These are phyloP conservation scores for Chloroclystis v-ata DNA, from an alignment of 2,888 invertebrate genomes.

Conservation along the genomic window DNA sequence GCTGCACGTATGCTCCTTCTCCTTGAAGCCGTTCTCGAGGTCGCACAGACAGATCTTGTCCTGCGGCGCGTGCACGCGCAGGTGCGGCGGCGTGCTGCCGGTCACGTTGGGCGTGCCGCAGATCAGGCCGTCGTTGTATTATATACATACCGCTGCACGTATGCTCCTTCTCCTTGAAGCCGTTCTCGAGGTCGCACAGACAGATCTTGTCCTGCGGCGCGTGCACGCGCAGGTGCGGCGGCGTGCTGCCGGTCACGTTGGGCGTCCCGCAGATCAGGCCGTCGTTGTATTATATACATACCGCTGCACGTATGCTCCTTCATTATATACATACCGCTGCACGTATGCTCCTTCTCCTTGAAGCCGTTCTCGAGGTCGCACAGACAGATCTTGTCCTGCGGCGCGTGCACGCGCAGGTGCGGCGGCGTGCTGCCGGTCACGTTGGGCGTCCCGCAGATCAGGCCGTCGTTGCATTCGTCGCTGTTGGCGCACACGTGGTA, in stretches of 20 bases:
- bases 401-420: conserved; percentile 54
- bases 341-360: conserved; percentile 80
- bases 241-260: conserved; percentile 72
- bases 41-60: conserved; percentile 80
- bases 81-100: conserved; percentile 58
- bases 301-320: no score
- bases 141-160: no score
- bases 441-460: conserved; percentile 79
- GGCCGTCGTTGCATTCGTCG: conserved; percentile 81
- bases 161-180: conserved; percentile 77
- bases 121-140: conserved; percentile 80
- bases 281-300: conserved; percentile 82
- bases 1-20: no score
- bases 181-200: conserved; percentile 79
- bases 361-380: conserved; percentile 81
- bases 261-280: conserved; percentile 79
- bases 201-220: conserved; percentile 73
- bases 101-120: conserved; percentile 79
- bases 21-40: conserved; percentile 79
- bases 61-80: conserved; percentile 51
- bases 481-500: conserved; percentile 79
- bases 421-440: conserved; percentile 67
- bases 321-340: conserved; percentile 70
- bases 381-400: conserved; percentile 75
- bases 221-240: conserved; percentile 57